Evolutionary conservation across 1,140 invertebrate genomes (phyloP).

Genomic region (Dreissena polymorpha): DNA sequence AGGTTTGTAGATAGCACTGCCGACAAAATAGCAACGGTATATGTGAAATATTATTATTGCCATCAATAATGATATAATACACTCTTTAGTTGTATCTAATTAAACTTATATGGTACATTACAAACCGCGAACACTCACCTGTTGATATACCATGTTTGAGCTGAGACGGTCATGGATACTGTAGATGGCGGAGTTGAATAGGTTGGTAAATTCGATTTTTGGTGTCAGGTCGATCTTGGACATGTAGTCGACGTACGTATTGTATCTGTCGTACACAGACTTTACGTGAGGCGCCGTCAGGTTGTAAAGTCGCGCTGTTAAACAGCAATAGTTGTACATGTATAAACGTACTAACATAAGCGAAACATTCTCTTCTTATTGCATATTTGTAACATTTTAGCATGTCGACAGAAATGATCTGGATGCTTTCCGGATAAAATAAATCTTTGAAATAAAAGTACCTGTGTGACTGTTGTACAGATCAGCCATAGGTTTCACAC

Average conservation of each 20-base stretch:
- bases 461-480: conserved; percentile 9
- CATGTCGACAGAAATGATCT: too few species aligned
- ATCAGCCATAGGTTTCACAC: not conserved
- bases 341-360: too few species aligned
- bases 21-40: not conserved
- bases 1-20: not conserved
- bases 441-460: conserved; percentile 2
- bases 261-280: conserved; percentile 23
- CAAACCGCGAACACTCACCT: conserved; percentile 22
- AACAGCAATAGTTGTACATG: not conserved
- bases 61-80: not conserved
- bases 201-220: conserved; percentile 34
- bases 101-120: not conserved
- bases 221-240: conserved; percentile 3
- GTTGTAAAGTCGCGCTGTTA: conserved; percentile 28
- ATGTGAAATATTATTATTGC: not conserved
- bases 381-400: too few species aligned
- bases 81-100: not conserved
- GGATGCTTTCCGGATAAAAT: not conserved
- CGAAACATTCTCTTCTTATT: too few species aligned
- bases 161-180: conserved; percentile 36
- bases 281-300: not conserved
- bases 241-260: conserved; percentile 38
- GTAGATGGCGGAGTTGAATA: conserved; percentile 54
- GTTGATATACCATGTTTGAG: conserved; percentile 46